Base-by-base conservation (phyloP, 2,797 vertebrate species). In the Schizothorax lantsangensis region DNA sequence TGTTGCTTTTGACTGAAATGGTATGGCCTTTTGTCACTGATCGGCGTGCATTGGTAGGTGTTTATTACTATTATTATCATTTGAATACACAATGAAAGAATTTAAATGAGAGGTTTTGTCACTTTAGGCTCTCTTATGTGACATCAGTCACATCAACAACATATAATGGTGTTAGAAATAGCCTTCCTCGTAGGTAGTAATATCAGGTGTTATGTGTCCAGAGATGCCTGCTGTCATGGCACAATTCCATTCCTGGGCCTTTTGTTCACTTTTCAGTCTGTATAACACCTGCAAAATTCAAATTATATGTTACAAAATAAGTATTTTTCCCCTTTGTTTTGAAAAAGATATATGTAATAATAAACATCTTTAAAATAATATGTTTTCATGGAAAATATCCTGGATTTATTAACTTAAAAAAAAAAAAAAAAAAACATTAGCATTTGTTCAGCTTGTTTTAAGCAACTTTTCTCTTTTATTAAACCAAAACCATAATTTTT, bases 161-260 rank as follows among this genome's bases (percentile, higher is more conserved):
- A 79, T 69, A 84, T 68, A 85, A 59, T 30, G n/a, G 49, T 57
- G 33, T 54, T 36, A 68, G 15, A 69, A 85, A 85, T 33, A 79
- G 64, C 45, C 9, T 14, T 84, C 33, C 74, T 78, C 3, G 4
- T 66, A 79, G 77, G 84, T 79, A 62, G 49, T 85, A 79, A 72
- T 47, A 80, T 47, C 52, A 47, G 49, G 17, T 36, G 10, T 52
- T 84, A 19, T 69, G 40, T 68, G 33, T 52, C 59, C 45, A 26
- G 21, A 77, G 59, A 77, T 36, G n/a, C 40, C 21, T 73, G 69
- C 81, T 83, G 52, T 83, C 10, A 36, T 77, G 30, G 9, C 72
- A 77, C 57, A 66, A 49, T 68, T 38, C 30, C 33, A 74, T 66
- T 77, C 33, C 14, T 47, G 49, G 30, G 59, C 14, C 6, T 30